phyloP scores from a whole-genome alignment of 2,888 invertebrate genomes.

The Cylindroiulus punctatus region DNA sequence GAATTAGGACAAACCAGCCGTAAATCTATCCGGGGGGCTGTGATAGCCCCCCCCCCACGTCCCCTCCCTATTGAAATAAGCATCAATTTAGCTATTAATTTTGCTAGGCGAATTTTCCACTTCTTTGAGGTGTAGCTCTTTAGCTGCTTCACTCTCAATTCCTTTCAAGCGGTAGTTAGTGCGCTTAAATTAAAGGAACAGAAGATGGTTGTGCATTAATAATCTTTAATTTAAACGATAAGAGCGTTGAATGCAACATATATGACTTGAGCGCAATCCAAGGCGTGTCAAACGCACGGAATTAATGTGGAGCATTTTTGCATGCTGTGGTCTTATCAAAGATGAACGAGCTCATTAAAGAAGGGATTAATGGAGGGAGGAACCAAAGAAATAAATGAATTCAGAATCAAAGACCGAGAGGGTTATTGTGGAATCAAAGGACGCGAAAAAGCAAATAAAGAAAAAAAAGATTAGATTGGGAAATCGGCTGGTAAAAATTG shows the following conservation, averaged over 20 bases:
- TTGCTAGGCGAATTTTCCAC: constrained; percentile 7
- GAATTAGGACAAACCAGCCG: not conserved
- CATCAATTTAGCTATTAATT: not conserved
- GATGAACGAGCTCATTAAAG: constrained; percentile 49
- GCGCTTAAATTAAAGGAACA: not conserved
- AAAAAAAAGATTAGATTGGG: constrained; percentile 7
- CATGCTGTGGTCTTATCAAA: constrained; percentile 31
- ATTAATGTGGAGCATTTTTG: constrained; percentile 6
- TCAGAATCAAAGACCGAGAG: not conserved
- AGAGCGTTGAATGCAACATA: constrained; percentile 20
- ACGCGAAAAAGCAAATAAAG: not conserved
- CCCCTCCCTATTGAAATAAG: not conserved
- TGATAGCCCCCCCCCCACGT: not conserved
- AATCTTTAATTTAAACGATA: constrained; percentile 17
- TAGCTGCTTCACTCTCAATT: not conserved
- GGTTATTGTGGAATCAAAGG: not conserved
- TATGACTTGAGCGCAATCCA: not conserved
- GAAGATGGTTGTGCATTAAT: constrained; percentile 12
- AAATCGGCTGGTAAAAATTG: constrained; percentile 5
- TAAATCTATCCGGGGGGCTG: not conserved
- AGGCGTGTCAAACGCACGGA: constrained; percentile 1
- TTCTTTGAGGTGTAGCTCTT: not conserved
- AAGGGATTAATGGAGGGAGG: constrained; percentile 25
- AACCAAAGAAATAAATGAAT: constrained; percentile 43
- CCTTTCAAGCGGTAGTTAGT: not conserved